Evolutionary conservation across 2,797 vertebrate species (phyloP).

Genomic region (Urosaurus nigricauda): DNA sequence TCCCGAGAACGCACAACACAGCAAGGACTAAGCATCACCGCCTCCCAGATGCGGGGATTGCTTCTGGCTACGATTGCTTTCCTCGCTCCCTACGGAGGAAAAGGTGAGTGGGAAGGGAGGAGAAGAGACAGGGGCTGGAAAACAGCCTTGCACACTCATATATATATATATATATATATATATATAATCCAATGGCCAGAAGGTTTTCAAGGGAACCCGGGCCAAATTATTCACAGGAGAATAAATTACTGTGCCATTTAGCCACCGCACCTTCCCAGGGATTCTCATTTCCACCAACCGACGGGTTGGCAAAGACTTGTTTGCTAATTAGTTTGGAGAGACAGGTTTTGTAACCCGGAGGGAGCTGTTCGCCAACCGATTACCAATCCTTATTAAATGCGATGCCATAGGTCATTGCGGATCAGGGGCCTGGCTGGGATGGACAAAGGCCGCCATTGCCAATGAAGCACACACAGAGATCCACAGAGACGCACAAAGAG

Average conservation of each 20-base stretch:
- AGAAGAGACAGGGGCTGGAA: background rate
- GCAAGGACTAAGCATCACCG: background rate
- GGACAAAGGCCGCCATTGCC: background rate
- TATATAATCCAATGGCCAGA: background rate
- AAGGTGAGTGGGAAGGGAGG: background rate
- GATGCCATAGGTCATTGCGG: conserved; percentile 1
- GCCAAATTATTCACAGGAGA: background rate
- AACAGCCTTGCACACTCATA: background rate
- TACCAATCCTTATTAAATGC: conserved; percentile 35
- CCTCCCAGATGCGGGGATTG: conserved; percentile 8
- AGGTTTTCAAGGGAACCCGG: accelerated
- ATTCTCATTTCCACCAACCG: conserved; percentile 19
- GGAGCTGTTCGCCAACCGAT: conserved; percentile 35
- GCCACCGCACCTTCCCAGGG: conserved; percentile 9
- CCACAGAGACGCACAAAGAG: no score
- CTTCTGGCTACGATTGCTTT: background rate
- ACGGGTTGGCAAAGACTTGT: conserved; percentile 35
- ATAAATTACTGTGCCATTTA: conserved; percentile 38
- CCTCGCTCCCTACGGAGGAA: conserved; percentile 21
- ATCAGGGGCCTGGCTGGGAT: background rate
- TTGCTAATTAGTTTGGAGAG: conserved; percentile 49
- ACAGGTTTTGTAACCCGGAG: conserved; percentile 20
- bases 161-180: background rate
- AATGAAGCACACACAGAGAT: background rate
- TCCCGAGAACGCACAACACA: conserved; percentile 29